phyloP scores from a whole-genome alignment of 1,140 invertebrate genomes.

The Cydia fagiglandana region DNA sequence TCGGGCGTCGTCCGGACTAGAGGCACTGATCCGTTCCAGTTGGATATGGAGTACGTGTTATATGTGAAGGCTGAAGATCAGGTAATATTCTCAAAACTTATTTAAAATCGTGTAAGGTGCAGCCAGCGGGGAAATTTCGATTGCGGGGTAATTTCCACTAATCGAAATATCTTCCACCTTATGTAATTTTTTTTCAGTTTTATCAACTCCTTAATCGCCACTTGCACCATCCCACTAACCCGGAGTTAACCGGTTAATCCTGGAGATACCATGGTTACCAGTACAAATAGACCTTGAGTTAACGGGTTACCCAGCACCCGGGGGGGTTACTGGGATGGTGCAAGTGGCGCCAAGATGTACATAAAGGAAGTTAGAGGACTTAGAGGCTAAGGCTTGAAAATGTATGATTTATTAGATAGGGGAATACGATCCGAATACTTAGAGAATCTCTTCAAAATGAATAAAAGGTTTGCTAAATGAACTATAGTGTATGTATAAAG shows the following conservation, averaged over 20 bases:
- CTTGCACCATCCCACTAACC: no score
- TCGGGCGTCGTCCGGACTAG: constrained; percentile 95
- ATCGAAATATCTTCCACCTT: no score
- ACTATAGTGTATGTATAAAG: neutral
- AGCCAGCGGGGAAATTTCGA: no score
- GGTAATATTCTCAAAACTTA: constrained; percentile 47
- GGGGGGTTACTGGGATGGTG: no score
- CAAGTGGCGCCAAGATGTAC: no score
- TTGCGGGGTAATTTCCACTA: no score
- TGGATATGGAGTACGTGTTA: constrained; percentile 97
- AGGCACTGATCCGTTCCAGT: constrained; percentile 93
- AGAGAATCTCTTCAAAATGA: neutral
- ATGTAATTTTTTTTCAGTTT: constrained; percentile 2
- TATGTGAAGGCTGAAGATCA: constrained; percentile 98
- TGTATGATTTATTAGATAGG: neutral
- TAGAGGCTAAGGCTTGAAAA: neutral
- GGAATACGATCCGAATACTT: neutral
- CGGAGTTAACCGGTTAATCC: no score
- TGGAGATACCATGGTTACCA: no score
- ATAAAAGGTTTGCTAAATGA: neutral
- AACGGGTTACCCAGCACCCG: no score
- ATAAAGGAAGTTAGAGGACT: neutral
- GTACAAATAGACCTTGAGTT: no score
- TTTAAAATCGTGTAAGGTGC: no score
- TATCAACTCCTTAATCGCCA: neutral